phyloP scores from a whole-genome alignment of 2,888 invertebrate species.

The Amblyjoppa proteus region DNA sequence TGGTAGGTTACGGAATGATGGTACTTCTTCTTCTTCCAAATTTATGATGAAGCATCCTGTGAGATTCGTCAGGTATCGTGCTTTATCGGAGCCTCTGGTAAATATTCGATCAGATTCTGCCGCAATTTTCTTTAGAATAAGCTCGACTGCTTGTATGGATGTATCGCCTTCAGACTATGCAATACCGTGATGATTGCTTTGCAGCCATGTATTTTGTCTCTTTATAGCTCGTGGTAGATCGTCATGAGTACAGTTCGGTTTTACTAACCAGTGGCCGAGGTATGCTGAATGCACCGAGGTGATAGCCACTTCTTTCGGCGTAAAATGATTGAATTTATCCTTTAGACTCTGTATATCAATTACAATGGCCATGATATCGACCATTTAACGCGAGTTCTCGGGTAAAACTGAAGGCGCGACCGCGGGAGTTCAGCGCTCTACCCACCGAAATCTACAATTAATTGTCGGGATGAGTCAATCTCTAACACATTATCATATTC shows the following conservation, averaged over 20 bases:
- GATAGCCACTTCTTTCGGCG: neutral
- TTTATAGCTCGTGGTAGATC: neutral
- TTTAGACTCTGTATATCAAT: neutral
- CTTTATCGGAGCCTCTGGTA: conserved; percentile 49
- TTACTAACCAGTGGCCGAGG: neutral
- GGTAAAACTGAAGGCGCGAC: conserved; percentile 19
- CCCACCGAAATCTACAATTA: conserved; percentile 67
- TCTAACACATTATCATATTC: neutral
- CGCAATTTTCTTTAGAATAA: conserved; percentile 54
- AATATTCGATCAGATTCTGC: conserved; percentile 69
- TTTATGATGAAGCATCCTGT: conserved; percentile 48
- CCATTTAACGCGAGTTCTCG: no score
- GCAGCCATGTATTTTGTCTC: neutral
- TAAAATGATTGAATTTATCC: neutral
- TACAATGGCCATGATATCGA: neutral
- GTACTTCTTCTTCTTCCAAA: conserved; percentile 26
- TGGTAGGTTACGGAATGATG: conserved; percentile 14
- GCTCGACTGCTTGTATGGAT: neutral
- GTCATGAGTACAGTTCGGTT: neutral
- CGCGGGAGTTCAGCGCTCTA: conserved; percentile 63
- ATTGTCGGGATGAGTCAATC: neutral
- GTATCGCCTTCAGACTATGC: conserved; percentile 65
- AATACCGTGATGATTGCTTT: conserved; percentile 36
- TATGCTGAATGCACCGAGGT: neutral
- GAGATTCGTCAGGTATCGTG: conserved; percentile 8